Percentiles rank a stretch among this genome's conserved stretches.
Evolutionary conservation across 2,113 vertebrate species (phyloP).

Genomic region (Pomatostomus ruficeps): DNA sequence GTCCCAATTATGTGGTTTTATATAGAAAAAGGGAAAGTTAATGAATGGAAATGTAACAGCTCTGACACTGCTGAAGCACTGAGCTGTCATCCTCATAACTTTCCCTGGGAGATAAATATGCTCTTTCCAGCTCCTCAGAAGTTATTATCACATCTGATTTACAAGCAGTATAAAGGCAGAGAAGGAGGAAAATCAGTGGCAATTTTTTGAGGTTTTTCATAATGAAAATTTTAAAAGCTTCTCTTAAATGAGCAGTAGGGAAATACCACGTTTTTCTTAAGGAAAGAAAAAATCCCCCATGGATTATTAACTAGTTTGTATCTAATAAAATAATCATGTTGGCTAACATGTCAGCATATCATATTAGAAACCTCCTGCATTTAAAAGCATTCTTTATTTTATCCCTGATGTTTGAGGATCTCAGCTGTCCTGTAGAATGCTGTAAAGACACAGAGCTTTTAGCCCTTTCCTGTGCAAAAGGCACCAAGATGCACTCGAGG

Average conservation of each 20-base stretch:
- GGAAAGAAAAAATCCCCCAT: not conserved
- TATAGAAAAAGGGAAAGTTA: constrained; percentile 44
- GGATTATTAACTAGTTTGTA: not conserved
- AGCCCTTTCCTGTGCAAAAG: not conserved
- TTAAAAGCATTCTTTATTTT: not conserved
- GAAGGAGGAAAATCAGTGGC: not conserved
- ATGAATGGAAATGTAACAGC: constrained; percentile 53
- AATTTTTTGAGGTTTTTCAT: not conserved
- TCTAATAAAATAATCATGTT: not conserved
- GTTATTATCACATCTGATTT: constrained; percentile 50
- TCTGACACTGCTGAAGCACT: constrained; percentile 1
- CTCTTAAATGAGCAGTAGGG: not conserved
- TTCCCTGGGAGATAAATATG: constrained; percentile 48
- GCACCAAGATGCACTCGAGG: not conserved
- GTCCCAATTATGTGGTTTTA: constrained; percentile 52
- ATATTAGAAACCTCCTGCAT: not conserved
- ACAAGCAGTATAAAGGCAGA: not conserved
- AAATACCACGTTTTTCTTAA: not conserved
- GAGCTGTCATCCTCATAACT: constrained; percentile 42
- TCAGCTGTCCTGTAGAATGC: not conserved
- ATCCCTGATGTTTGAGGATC: not conserved
- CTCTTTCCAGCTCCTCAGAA: constrained; percentile 22
- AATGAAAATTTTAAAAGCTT: not conserved
- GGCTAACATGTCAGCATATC: not conserved
- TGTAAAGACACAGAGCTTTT: not conserved